Evolutionary conservation across 2,888 invertebrate species (phyloP).

Genomic region (Spicauda simplicius): DNA sequence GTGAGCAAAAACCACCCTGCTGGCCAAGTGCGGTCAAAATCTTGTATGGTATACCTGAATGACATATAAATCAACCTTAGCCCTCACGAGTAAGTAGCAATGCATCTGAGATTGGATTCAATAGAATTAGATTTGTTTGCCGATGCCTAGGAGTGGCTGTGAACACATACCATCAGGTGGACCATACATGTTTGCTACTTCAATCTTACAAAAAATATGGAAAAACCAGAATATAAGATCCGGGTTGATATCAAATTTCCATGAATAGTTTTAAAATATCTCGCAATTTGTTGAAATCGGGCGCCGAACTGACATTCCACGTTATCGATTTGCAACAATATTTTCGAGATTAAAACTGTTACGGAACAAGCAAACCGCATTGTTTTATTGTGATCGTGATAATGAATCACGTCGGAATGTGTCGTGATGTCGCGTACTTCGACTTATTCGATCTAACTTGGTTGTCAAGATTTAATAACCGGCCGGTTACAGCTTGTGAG

Average conservation of each 20-base stretch:
- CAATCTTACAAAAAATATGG: no score
- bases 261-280: slow-evolving; percentile 11
- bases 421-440: slow-evolving; percentile 37
- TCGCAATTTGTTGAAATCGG: slow-evolving; percentile 15
- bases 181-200: no score
- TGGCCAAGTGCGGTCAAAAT: no score
- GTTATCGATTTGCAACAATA: slow-evolving; percentile 20
- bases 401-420: slow-evolving; percentile 55
- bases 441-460: slow-evolving; percentile 32
- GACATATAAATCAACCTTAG: no score
- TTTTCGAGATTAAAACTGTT: slow-evolving; percentile 11
- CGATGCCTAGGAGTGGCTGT: no score
- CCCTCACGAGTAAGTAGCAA: no score
- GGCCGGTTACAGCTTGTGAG: background rate
- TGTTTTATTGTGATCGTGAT: slow-evolving; percentile 45
- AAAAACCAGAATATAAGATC: slow-evolving; percentile 1
- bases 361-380: slow-evolving; percentile 41
- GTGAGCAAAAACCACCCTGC: no score
- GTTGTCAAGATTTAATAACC: slow-evolving; percentile 29
- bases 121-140: no score
- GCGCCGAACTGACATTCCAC: slow-evolving; percentile 7
- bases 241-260: slow-evolving; percentile 6
- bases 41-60: background rate
- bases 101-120: no score
- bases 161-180: no score